These are phyloP conservation scores for Dasysyrphus albostriatus DNA, from an alignment of 2,888 invertebrate species.

Conservation along the genomic window DNA sequence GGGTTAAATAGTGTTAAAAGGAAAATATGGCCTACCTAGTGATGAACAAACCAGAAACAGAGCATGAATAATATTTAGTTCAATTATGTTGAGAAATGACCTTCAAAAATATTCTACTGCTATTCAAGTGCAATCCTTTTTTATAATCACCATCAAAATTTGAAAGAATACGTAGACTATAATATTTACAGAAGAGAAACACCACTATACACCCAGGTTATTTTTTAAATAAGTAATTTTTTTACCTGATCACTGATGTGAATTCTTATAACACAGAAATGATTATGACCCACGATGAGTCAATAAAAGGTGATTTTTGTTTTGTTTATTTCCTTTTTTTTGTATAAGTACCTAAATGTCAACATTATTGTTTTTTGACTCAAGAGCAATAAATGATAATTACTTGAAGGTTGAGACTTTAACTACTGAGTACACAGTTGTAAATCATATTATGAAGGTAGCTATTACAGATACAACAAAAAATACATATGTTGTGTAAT, in stretches of 20 bases:
- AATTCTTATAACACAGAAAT: neutral
- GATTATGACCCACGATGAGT: neutral
- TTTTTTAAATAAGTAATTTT: neutral
- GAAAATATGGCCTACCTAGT: neutral
- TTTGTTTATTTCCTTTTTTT: neutral
- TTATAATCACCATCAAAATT: neutral
- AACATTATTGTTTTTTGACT: neutral
- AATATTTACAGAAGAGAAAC: neutral
- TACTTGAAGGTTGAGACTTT: neutral
- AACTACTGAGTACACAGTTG: neutral
- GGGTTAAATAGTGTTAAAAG: neutral
- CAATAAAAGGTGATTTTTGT: neutral
- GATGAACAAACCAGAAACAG: neutral
- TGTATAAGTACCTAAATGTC: neutral
- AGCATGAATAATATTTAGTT: neutral
- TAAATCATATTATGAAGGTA: too few relatives aligned
- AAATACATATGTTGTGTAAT: too few relatives aligned
- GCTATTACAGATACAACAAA: too few relatives aligned
- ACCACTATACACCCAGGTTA: neutral
- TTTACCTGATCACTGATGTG: neutral
- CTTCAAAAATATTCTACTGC: neutral
- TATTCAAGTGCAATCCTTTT: neutral
- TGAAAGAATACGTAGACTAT: neutral
- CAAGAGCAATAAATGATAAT: neutral
- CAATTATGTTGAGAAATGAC: neutral